Conservation (phyloP, 30 jellyfish, hydroid and myxozoan species). For the Sanderia malayensis region DNA sequence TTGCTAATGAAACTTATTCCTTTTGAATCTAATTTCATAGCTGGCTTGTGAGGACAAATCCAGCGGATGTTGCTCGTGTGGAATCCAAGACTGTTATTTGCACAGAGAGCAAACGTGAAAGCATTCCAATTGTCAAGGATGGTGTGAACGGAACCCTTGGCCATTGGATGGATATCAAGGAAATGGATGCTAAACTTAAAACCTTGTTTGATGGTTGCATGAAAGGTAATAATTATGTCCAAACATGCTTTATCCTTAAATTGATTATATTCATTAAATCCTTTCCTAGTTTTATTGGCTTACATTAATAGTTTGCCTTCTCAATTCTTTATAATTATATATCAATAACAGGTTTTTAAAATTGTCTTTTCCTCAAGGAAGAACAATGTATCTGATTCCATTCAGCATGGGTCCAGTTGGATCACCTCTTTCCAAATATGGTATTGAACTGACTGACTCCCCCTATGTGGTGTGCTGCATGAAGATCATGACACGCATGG, state of each 20-base stretch:
- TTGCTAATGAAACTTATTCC: too few species aligned
- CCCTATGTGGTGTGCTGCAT: constrained; percentile 92
- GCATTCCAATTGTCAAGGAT: constrained; percentile 82
- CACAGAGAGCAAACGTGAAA: constrained; percentile 79
- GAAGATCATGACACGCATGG: constrained; percentile 98
- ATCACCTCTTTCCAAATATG: constrained; percentile 86
- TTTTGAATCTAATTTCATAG: constrained; percentile 50
- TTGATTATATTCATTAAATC: too few species aligned
- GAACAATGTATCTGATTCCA: constrained; percentile 95
- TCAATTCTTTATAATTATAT: too few species aligned
- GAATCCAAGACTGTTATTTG: constrained; percentile 93
- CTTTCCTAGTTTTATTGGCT: too few species aligned
- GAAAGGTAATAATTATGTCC: too few species aligned
- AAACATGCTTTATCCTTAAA: too few species aligned
- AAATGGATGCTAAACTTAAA: constrained; percentile 71
- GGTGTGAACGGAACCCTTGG: constrained; percentile 92
- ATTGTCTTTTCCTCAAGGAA: constrained; percentile 61
- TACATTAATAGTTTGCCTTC: too few species aligned
- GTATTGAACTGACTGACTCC: constrained; percentile 94
- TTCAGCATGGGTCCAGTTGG: constrained; percentile 99
- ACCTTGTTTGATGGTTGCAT: constrained; percentile 84
- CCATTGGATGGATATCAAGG: constrained; percentile 88
- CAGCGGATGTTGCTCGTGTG: constrained; percentile 99
- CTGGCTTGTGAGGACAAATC: constrained; percentile 95
- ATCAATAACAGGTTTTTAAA: too few species aligned